phyloP scores from a whole-genome alignment of 2,113 vertebrate species.

The Trematocara macrostoma region DNA sequence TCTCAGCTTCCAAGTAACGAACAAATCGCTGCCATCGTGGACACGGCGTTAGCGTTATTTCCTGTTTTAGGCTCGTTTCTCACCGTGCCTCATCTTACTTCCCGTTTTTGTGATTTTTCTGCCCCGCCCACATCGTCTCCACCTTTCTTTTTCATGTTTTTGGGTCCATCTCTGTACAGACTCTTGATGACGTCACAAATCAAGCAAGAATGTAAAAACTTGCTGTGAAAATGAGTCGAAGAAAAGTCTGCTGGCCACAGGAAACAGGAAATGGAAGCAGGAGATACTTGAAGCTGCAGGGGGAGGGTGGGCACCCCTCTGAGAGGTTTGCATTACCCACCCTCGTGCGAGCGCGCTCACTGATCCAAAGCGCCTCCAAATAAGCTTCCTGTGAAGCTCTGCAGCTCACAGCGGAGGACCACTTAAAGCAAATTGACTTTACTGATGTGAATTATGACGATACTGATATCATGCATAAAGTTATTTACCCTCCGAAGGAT shows the following conservation, averaged over 20 bases:
- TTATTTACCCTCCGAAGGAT: constrained; percentile 86
- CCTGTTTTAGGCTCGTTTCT: neutral
- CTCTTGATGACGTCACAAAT: neutral
- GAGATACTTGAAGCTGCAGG: neutral
- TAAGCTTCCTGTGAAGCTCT: constrained; percentile 75
- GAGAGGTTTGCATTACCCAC: constrained; percentile 39
- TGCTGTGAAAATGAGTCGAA: neutral
- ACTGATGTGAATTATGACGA: constrained; percentile 92
- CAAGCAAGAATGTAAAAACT: neutral
- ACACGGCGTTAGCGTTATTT: neutral
- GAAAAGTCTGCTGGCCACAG: neutral
- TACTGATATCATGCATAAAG: constrained; percentile 89
- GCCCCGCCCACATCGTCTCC: neutral
- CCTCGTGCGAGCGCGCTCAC: constrained; percentile 64
- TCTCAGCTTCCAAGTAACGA: neutral
- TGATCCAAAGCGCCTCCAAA: constrained; percentile 84
- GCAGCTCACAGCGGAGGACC: constrained; percentile 69
- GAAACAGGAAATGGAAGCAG: neutral
- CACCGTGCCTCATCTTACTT: neutral
- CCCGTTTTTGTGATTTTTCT: neutral
- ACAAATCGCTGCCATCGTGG: accelerated
- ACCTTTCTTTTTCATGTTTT: neutral
- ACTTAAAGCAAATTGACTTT: constrained; percentile 91
- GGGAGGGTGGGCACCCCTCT: neutral
- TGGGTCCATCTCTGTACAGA: neutral